Conservation (phyloP, 2,888 invertebrate species). For the Pheosia gnoma region DNA sequence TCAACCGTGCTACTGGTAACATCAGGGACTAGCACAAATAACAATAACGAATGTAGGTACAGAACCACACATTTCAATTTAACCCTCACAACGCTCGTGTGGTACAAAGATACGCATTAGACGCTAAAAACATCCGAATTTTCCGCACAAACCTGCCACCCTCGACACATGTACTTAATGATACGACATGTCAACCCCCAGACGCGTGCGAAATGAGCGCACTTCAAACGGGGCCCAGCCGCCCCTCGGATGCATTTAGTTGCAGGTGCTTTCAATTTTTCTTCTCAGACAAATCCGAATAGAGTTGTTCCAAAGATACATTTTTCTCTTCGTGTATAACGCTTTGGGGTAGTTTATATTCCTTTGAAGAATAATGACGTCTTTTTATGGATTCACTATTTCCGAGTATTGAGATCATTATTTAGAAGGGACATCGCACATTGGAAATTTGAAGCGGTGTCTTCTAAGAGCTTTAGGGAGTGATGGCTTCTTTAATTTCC, state of each 20-base stretch:
- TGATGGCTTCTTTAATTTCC: background rate
- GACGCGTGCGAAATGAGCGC: slow-evolving; percentile 71
- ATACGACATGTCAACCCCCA: slow-evolving; percentile 65
- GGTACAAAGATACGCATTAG: slow-evolving; percentile 35
- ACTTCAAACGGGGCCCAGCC: slow-evolving; percentile 63
- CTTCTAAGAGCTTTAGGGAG: background rate
- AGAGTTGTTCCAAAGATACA: slow-evolving; percentile 49
- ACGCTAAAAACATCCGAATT: slow-evolving; percentile 48
- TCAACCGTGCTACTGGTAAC: too few relatives aligned
- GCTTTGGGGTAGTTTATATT: slow-evolving; percentile 41
- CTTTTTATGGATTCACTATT: slow-evolving; percentile 31
- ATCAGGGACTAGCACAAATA: too few relatives aligned
- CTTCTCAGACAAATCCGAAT: slow-evolving; percentile 74
- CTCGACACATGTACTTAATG: slow-evolving; percentile 72
- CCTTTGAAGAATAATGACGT: slow-evolving; percentile 51
- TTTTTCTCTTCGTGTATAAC: slow-evolving; percentile 48
- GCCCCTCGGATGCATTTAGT: slow-evolving; percentile 72
- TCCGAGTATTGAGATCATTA: slow-evolving; percentile 18
- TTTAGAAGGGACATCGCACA: background rate
- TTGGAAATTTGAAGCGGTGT: slow-evolving; percentile 3
- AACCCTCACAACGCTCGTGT: slow-evolving; percentile 26
- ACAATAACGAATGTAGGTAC: too few relatives aligned
- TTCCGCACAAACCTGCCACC: slow-evolving; percentile 48
- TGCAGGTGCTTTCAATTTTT: slow-evolving; percentile 80
- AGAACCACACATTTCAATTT: slow-evolving; percentile 3